A percentile compares a stretch with the other conserved stretches of the same genome.
Evolutionary conservation across 2,888 invertebrate genomes (phyloP).

Genomic region (Lysandra coridon): DNA sequence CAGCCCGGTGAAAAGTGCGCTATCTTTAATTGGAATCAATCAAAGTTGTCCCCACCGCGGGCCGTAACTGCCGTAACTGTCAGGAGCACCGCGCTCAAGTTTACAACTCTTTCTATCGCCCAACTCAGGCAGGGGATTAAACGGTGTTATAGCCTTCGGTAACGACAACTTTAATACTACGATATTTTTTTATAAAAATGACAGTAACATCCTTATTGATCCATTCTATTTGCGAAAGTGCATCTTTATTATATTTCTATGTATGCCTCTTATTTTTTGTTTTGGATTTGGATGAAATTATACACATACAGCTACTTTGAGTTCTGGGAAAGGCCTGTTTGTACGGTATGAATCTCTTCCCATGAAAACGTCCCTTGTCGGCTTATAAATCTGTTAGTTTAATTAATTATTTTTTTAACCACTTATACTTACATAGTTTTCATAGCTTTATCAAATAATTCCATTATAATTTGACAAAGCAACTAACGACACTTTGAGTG

Average conservation of each 20-base stretch:
- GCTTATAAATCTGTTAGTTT: too few relatives aligned
- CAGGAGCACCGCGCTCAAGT: constrained; percentile 10
- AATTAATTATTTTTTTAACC: neutral
- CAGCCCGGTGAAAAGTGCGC: neutral
- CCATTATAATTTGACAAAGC: neutral
- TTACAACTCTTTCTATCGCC: constrained; percentile 18
- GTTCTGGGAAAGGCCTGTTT: too few relatives aligned
- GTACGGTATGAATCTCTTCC: too few relatives aligned
- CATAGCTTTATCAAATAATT: too few relatives aligned
- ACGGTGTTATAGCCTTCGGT: neutral
- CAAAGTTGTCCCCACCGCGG: neutral
- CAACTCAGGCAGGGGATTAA: neutral
- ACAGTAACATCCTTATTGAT: neutral
- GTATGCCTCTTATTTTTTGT: too few relatives aligned
- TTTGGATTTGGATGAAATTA: too few relatives aligned
- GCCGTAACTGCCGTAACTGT: neutral
- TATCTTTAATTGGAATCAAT: neutral
- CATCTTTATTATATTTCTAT: too few relatives aligned
- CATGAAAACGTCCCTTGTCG: too few relatives aligned
- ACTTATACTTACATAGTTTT: neutral
- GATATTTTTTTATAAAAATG: neutral
- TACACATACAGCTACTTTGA: too few relatives aligned
- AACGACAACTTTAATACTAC: neutral
- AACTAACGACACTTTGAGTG: neutral
- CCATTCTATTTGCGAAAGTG: neutral